Conservation (phyloP, 64 coral and sea anemone species). For the Stichodactyla mertensii region DNA sequence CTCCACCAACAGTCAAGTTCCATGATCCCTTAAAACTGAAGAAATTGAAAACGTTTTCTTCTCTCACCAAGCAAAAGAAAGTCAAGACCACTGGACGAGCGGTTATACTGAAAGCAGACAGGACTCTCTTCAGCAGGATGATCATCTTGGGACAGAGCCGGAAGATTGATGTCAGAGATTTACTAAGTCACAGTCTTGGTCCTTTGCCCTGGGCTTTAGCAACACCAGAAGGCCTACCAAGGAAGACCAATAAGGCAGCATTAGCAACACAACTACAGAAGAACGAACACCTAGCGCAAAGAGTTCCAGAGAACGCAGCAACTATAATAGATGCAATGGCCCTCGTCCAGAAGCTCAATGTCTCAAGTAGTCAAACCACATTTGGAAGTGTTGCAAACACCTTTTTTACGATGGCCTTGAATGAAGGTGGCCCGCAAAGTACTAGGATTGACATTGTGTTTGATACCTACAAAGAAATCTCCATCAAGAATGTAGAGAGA, state of each 20-base stretch:
- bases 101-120: conserved; percentile 54
- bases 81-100: conserved; percentile 8
- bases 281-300: conserved; percentile 33
- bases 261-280: conserved; percentile 13
- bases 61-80: conserved; percentile 40
- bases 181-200: conserved; percentile 50
- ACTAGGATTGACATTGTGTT: conserved; percentile 55
- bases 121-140: conserved; percentile 45
- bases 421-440: conserved; percentile 9
- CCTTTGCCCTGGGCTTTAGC: conserved; percentile 54
- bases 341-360: too few species aligned
- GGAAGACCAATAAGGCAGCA: conserved; percentile 64
- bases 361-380: conserved; percentile 19
- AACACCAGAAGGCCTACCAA: conserved; percentile 36
- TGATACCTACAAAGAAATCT: conserved; percentile 50
- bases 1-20: too few species aligned
- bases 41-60: conserved; percentile 51
- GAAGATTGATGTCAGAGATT: conserved; percentile 47
- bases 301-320: conserved; percentile 32
- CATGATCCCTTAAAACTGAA: conserved; percentile 29
- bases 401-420: conserved; percentile 26
- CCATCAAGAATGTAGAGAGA: conserved; percentile 66
- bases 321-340: conserved; percentile 47
- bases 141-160: conserved; percentile 47
- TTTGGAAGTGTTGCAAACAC: conserved; percentile 38